phyloP scores from a whole-genome alignment of 2,888 invertebrate species.

The Luffia ferchaultella region DNA sequence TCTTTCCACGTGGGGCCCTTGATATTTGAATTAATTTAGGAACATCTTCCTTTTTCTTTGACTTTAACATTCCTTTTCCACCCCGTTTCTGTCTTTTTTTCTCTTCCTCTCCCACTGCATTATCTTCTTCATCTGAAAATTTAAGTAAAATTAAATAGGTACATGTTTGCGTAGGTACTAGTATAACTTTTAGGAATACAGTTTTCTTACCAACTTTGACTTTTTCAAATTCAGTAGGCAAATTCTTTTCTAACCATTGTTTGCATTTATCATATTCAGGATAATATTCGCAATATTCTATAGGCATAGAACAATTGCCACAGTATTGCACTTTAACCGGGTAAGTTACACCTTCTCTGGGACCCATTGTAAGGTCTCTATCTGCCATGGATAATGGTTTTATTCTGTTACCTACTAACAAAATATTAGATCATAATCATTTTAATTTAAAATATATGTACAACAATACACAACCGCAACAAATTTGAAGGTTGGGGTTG shows the following conservation, averaged over 20 bases:
- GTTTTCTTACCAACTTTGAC: slow-evolving; percentile 78
- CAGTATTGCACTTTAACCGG: slow-evolving; percentile 89
- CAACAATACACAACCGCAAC: too few species aligned
- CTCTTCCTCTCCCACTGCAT: slow-evolving; percentile 85
- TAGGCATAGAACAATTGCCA: slow-evolving; percentile 94
- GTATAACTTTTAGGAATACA: too few species aligned
- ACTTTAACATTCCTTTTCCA: slow-evolving; percentile 94
- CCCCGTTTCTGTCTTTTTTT: slow-evolving; percentile 97
- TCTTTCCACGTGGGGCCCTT: slow-evolving; percentile 94
- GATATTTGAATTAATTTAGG: slow-evolving; percentile 87
- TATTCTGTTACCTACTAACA: too few species aligned
- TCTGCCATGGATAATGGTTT: slow-evolving; percentile 61
- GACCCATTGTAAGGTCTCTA: slow-evolving; percentile 68
- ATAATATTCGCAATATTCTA: slow-evolving; percentile 98
- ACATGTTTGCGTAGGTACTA: too few species aligned
- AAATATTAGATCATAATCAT: too few species aligned
- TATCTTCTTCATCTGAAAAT: slow-evolving; percentile 67
- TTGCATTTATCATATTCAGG: slow-evolving; percentile 98
- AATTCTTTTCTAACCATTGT: slow-evolving; percentile 93
- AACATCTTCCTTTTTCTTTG: slow-evolving; percentile 93
- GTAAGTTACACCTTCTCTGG: slow-evolving; percentile 78
- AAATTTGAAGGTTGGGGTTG: too few species aligned
- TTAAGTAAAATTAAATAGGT: too few species aligned
- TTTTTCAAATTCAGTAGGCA: slow-evolving; percentile 93
- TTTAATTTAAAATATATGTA: too few species aligned